Evolutionary conservation across 2,797 vertebrate genomes (phyloP).

Genomic region (Silurus lanzhouensis): DNA sequence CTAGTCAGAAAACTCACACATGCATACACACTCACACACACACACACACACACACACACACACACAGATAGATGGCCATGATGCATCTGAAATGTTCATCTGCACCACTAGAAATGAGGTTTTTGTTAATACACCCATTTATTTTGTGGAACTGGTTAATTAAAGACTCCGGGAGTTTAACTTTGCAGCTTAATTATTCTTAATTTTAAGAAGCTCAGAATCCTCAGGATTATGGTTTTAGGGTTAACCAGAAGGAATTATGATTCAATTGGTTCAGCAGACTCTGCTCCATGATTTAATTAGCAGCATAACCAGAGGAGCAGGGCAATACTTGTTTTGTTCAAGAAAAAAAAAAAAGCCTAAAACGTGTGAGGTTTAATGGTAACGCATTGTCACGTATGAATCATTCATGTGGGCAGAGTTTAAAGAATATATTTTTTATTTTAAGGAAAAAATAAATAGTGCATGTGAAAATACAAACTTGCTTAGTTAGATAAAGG

Average conservation of each 20-base stretch:
- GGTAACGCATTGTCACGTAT: constrained; percentile 26
- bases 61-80: neutral
- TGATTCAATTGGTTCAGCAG: constrained; percentile 51
- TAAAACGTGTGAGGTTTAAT: constrained; percentile 19
- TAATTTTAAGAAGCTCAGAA: constrained; percentile 47
- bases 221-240: constrained; percentile 46
- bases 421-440: constrained; percentile 50
- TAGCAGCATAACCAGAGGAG: constrained; percentile 39
- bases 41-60: neutral
- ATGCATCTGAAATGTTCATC: constrained; percentile 40
- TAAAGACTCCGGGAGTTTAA: constrained; percentile 43
- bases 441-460: constrained; percentile 23
- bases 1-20: neutral
- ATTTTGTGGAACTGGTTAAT: constrained; percentile 48
- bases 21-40: too few relatives aligned
- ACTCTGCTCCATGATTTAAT: constrained; percentile 46
- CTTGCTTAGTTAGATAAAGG: constrained; percentile 39
- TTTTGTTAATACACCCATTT: constrained; percentile 49
- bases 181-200: constrained; percentile 41
- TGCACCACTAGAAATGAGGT: constrained; percentile 15
- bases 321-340: constrained; percentile 32
- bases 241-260: constrained; percentile 54
- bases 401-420: constrained; percentile 49
- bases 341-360: constrained; percentile 15
- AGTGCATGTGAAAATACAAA: constrained; percentile 7